A percentile compares a stretch with the other conserved stretches of the same genome.
phyloP scores from a whole-genome alignment of 2,888 invertebrate genomes.

The Gastrophysa polygoni region DNA sequence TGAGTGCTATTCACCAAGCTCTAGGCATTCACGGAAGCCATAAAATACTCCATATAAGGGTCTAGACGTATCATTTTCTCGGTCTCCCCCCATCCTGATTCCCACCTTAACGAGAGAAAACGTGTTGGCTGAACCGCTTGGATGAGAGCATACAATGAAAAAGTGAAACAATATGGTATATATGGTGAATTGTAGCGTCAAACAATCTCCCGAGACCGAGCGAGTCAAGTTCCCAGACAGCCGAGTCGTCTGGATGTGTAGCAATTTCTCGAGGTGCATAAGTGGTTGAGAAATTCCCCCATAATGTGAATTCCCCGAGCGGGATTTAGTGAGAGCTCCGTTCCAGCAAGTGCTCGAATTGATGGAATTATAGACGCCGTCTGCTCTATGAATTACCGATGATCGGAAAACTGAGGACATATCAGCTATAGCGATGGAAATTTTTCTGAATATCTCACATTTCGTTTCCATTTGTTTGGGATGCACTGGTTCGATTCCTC shows the following conservation, averaged over 20 bases:
- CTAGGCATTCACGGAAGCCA: no score
- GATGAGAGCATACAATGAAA: not conserved
- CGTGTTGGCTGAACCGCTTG: not conserved
- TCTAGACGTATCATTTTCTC: no score
- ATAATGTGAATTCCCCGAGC: constrained; percentile 34
- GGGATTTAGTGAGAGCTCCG: constrained; percentile 20
- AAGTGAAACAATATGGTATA: not conserved
- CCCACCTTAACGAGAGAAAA: not conserved
- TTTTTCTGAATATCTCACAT: no score
- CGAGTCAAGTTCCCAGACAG: not conserved
- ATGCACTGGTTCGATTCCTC: no score
- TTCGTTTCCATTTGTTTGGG: no score
- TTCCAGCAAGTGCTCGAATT: constrained; percentile 37
- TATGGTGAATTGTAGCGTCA: not conserved
- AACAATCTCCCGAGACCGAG: not conserved
- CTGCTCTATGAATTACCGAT: not conserved
- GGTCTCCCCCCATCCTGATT: no score
- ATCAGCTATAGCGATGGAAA: no score
- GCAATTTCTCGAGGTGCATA: constrained; percentile 29
- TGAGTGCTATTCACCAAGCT: no score
- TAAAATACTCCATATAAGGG: no score
- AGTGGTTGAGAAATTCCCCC: constrained; percentile 30
- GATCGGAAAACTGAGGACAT: no score
- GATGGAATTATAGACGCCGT: constrained; percentile 35
- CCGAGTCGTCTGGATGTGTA: constrained; percentile 10